Base-by-base conservation (phyloP, 2,797 vertebrate genomes). In the Rachycentron canadum region DNA sequence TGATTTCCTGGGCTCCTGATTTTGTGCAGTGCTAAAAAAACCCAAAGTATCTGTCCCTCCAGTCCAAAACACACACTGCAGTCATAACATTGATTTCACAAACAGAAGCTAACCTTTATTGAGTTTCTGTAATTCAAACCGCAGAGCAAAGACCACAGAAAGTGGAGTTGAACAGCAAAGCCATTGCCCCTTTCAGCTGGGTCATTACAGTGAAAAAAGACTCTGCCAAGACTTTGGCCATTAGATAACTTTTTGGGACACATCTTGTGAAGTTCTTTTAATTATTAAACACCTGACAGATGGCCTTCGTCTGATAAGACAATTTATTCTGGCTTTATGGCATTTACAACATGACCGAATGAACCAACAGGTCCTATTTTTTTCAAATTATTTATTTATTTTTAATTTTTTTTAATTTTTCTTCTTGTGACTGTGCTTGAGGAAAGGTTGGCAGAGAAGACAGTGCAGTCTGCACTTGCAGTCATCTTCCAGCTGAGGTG, bases 231-330 rank as follows among this genome's bases (percentile, higher is more conserved):
- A 83, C 67, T 64, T 73, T 80, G 67, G 57, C 36, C 76, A 67
- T 85, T 75, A 83, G 64, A 84, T 78, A 74, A 86, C 80, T 81
- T 88, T 45, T 76, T 72, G 28, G 69, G 84, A 74, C 71, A 82
- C 69, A 76, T 84, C 76, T 80, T 71, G 49, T 57, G 61, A 86
- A 77, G 41, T 80, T 69, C 21, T 71, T 78, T 89, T 85, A 88
- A 88, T 93, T 81, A 88, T 90, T 86, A 78, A 88, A 25, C 49
- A 43, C 63, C 78, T 88, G 86, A 83, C 88, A 89, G 85, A 84
- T 89, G 83, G 78, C 47, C 62, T 50, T 55, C 3, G 34, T 69
- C 82, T 86, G 66, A 87, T 82, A 63, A 73, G 80, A 56, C 83
- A 79, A 87, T 89, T 90, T 81, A 88, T 77, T 86, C 67, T 81